These are phyloP conservation scores for Sturmia bella DNA, from an alignment of 2,888 invertebrate species.

Conservation along the genomic window DNA sequence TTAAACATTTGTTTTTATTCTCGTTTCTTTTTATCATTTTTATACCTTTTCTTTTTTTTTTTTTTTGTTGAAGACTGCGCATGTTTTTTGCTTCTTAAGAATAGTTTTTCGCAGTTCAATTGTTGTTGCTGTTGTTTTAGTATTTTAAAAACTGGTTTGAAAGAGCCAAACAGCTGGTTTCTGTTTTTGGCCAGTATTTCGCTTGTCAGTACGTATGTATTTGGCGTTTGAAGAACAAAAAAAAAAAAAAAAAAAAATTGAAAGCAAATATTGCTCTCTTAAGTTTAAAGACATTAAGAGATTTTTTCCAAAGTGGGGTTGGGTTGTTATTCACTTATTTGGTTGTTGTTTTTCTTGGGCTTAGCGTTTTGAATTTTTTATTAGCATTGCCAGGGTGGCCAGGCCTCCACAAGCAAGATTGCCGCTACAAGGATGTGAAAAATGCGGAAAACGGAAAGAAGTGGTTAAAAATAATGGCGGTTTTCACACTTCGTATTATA, in stretches of 20 bases:
- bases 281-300: constrained; percentile 47
- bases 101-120: constrained; percentile 41
- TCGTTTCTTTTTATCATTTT: constrained; percentile 11
- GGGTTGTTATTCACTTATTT: background rate
- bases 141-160: constrained; percentile 49
- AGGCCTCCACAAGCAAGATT: too few relatives aligned
- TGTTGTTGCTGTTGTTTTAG: constrained; percentile 30
- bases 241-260: constrained; percentile 9
- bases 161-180: constrained; percentile 54
- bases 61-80: constrained; percentile 51
- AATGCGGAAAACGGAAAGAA: too few relatives aligned
- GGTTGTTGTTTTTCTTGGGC: constrained; percentile 54
- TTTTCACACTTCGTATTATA: too few relatives aligned
- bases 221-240: constrained; percentile 15
- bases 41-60: constrained; percentile 23
- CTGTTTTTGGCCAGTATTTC: constrained; percentile 20
- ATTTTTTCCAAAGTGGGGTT: background rate
- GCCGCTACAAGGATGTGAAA: too few relatives aligned
- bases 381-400: too few relatives aligned
- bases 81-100: constrained; percentile 58
- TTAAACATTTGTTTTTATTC: constrained; percentile 45
- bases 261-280: constrained; percentile 51
- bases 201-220: background rate
- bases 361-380: constrained; percentile 40
- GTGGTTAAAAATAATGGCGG: too few relatives aligned